phyloP scores from a whole-genome alignment of 2,113 vertebrate genomes.

The Brachyistius frenatus region DNA sequence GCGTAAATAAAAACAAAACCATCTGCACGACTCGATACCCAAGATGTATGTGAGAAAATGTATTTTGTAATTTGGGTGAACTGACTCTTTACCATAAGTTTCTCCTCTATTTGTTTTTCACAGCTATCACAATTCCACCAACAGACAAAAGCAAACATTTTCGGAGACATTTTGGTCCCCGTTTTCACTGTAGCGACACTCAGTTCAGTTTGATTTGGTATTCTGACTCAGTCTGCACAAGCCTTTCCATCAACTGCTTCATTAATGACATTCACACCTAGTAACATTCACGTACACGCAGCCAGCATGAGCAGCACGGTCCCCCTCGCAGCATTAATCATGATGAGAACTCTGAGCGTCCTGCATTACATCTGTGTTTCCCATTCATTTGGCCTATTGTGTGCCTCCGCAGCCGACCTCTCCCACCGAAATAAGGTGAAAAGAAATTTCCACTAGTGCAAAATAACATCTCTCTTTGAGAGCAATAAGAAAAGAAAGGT shows the following conservation, averaged over 20 bases:
- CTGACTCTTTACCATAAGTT: constrained; percentile 16
- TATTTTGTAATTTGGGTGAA: constrained; percentile 9
- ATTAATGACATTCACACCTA: constrained; percentile 45
- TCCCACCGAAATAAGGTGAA: constrained; percentile 66
- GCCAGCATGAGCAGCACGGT: constrained; percentile 26
- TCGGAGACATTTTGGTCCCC: constrained; percentile 51
- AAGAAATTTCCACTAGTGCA: constrained; percentile 75
- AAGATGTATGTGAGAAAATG: not conserved
- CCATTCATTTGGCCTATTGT: constrained; percentile 42
- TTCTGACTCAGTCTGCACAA: constrained; percentile 36
- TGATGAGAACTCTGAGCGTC: constrained; percentile 6
- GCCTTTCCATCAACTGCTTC: constrained; percentile 30
- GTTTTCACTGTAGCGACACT: constrained; percentile 4
- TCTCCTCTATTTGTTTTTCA: constrained; percentile 4
- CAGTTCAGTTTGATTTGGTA: constrained; percentile 50
- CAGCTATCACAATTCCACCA: constrained; percentile 28
- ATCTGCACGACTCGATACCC: not conserved
- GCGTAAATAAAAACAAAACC: not conserved
- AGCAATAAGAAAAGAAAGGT: constrained; percentile 63
- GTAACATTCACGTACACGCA: constrained; percentile 47
- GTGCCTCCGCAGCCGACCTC: constrained; percentile 26
- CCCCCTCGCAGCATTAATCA: constrained; percentile 24
- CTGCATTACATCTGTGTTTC: constrained; percentile 18
- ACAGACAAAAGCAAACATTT: constrained; percentile 31
- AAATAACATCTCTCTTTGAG: constrained; percentile 73